Evolutionary conservation across 2,113 vertebrate genomes (phyloP).

Genomic region (Spea bombifrons): DNA sequence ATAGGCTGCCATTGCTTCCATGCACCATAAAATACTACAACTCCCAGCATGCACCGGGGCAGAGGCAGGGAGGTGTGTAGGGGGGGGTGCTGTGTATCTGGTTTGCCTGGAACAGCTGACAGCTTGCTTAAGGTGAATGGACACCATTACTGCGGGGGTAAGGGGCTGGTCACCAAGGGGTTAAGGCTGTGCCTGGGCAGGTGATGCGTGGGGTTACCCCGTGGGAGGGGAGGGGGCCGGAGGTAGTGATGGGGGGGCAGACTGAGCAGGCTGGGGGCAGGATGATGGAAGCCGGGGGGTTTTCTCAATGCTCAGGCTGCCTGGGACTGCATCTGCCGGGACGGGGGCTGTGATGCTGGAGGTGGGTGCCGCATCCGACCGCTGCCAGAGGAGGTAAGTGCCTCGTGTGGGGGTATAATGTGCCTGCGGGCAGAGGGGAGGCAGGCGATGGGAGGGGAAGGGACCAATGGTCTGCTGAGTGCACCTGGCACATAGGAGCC

Average conservation of each 20-base stretch:
- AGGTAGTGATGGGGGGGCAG: conserved; percentile 5
- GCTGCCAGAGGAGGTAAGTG: not conserved
- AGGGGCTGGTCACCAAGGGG: not conserved
- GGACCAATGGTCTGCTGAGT: too few species aligned
- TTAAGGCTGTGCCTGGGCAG: not conserved
- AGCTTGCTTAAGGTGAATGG: conserved; percentile 53
- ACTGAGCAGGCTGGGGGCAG: not conserved
- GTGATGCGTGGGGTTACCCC: not conserved
- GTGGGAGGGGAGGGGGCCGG: conserved; percentile 23
- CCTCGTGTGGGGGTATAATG: not conserved
- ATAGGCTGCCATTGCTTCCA: conserved; percentile 19
- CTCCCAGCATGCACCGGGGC: conserved; percentile 63
- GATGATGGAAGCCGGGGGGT: not conserved
- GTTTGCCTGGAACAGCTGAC: conserved; percentile 71
- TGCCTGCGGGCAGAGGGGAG: too few species aligned
- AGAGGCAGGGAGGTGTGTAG: conserved; percentile 28
- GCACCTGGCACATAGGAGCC: not conserved
- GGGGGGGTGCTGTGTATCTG: conserved; percentile 59
- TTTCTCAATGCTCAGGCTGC: not conserved
- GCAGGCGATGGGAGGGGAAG: too few species aligned
- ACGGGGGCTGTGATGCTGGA: not conserved
- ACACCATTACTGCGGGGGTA: conserved; percentile 28
- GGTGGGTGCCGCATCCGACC: not conserved
- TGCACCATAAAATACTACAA: conserved; percentile 54
- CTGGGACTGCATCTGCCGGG: not conserved